Evolutionary conservation across 1,140 invertebrate species (phyloP).

Genomic region (Drosophila paulistorum): DNA sequence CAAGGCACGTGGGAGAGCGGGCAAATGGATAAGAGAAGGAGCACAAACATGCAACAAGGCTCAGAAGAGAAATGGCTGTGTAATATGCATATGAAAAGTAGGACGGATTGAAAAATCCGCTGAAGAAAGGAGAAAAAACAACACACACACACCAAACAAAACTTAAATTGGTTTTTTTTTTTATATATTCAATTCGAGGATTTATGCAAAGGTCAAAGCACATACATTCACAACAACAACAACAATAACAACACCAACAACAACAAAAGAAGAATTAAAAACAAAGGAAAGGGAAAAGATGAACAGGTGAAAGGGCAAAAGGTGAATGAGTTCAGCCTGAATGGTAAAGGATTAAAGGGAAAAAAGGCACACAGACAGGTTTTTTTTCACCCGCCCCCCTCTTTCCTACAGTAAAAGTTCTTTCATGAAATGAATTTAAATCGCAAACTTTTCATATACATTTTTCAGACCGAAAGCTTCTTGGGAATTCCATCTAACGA

Average conservation of each 20-base stretch:
- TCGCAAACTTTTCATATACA: neutral
- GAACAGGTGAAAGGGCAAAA: neutral
- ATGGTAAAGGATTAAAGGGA: conserved; percentile 1
- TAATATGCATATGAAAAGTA: conserved; percentile 28
- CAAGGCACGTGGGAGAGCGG: neutral
- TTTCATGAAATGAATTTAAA: neutral
- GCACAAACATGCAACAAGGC: conserved; percentile 60
- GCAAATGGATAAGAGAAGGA: neutral
- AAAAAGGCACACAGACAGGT: neutral
- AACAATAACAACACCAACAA: neutral
- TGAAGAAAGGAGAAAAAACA: conserved; percentile 9
- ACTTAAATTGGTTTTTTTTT: conserved; percentile 9
- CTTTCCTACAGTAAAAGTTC: neutral
- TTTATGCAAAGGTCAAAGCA: conserved; percentile 11
- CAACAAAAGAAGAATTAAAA: neutral
- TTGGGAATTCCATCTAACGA: neutral
- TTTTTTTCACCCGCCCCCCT: neutral
- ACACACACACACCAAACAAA: neutral
- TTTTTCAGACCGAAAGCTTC: too few relatives aligned
- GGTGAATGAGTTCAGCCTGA: neutral
- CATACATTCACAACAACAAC: neutral
- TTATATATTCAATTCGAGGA: neutral
- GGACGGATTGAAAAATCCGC: conserved; percentile 7
- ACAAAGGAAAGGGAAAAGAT: neutral
- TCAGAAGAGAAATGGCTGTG: conserved; percentile 27